Evolutionary conservation across 2,888 invertebrate species (phyloP).

Genomic region (Salpingus planirostris): DNA sequence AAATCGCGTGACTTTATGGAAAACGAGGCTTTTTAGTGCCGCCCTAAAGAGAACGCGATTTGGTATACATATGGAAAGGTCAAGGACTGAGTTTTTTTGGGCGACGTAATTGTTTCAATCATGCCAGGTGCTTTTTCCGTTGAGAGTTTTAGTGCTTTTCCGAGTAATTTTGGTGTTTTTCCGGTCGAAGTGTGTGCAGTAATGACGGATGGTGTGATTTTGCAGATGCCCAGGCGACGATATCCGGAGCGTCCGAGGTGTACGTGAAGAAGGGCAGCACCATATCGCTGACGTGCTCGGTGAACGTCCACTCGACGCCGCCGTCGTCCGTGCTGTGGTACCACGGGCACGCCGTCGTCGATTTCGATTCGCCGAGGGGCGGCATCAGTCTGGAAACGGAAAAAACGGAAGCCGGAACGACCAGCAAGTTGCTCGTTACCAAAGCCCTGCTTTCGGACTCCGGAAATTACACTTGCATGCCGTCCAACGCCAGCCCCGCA

Average conservation of each 20-base stretch:
- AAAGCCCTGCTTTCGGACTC: conserved; percentile 76
- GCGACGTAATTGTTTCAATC: too few relatives aligned
- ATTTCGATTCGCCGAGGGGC: conserved; percentile 73
- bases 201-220: conserved; percentile 16
- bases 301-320: conserved; percentile 76
- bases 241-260: conserved; percentile 77
- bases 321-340: conserved; percentile 77
- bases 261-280: conserved; percentile 87
- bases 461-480: conserved; percentile 86
- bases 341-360: conserved; percentile 72
- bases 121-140: too few relatives aligned
- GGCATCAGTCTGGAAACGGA: conserved; percentile 83
- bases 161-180: too few relatives aligned
- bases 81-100: too few relatives aligned
- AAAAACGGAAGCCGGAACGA: conserved; percentile 73
- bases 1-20: too few relatives aligned
- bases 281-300: conserved; percentile 79
- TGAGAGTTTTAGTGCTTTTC: too few relatives aligned
- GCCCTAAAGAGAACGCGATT: too few relatives aligned
- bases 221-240: conserved; percentile 79
- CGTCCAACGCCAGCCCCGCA: conserved; percentile 73
- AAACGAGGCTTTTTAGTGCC: too few relatives aligned
- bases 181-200: conserved; percentile 1
- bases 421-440: conserved; percentile 73
- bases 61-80: too few relatives aligned